phyloP scores from a whole-genome alignment of 2,797 vertebrate genomes.

The Mormyrus proboscirostris region DNA sequence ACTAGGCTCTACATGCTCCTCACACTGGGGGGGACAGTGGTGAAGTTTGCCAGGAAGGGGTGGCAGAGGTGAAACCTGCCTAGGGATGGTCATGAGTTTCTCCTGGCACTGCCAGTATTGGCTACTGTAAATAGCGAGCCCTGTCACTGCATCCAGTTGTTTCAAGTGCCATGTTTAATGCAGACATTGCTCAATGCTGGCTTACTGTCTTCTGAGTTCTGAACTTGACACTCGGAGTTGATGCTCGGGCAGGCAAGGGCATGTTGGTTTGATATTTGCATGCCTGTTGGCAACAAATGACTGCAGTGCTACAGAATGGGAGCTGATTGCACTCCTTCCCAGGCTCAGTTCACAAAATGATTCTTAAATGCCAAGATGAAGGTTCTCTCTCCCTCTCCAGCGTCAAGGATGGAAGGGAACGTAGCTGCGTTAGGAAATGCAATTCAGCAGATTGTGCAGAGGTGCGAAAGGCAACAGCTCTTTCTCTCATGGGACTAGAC shows the following conservation, averaged over 20 bases:
- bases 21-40: not conserved
- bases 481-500: not conserved
- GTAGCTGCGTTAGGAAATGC: not conserved
- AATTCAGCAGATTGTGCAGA: not conserved
- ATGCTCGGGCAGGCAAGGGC: not conserved
- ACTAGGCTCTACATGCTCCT: not conserved
- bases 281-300: constrained; percentile 27
- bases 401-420: not conserved
- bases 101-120: not conserved
- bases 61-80: not conserved
- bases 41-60: not conserved
- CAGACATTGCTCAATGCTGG: not conserved
- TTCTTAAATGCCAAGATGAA: constrained; percentile 27
- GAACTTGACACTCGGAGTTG: not conserved
- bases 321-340: constrained; percentile 24
- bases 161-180: not conserved
- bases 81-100: not conserved
- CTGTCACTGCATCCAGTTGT: not conserved
- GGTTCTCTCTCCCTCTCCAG: not conserved
- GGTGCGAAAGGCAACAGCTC: not conserved
- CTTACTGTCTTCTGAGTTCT: not conserved
- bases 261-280: not conserved
- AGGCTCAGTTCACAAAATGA: constrained; percentile 19
- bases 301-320: constrained; percentile 22
- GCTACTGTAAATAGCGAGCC: not conserved